Conservation (phyloP, 2,797 vertebrate species). For the Arnoldichthys spilopterus region DNA sequence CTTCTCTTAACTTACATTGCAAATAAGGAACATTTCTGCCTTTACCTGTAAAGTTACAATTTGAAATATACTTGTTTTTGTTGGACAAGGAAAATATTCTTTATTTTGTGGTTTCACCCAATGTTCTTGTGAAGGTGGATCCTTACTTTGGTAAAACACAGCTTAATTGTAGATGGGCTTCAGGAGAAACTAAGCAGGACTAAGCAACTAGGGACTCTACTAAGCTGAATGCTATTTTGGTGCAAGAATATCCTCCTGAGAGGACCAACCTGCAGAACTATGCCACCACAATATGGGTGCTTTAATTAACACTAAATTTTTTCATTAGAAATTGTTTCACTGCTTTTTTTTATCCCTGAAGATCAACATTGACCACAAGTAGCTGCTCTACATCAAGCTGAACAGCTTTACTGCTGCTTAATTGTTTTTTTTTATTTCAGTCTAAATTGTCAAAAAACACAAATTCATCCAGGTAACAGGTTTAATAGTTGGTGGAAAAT, state of each 20-base stretch:
- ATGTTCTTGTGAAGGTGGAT: background rate
- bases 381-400: too few species aligned
- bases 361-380: background rate
- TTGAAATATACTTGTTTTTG: too few species aligned
- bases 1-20: too few species aligned
- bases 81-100: too few species aligned
- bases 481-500: background rate
- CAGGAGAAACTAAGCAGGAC: conserved; percentile 61
- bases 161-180: conserved; percentile 68
- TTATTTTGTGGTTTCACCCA: background rate
- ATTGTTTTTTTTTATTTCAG: too few species aligned
- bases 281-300: conserved; percentile 17
- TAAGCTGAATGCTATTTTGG: conserved; percentile 44
- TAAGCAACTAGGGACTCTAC: conserved; percentile 29
- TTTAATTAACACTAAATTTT: conserved; percentile 26
- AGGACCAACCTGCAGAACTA: conserved; percentile 19
- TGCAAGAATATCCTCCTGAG: conserved; percentile 33
- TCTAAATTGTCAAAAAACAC: too few species aligned
- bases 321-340: background rate
- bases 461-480: too few species aligned
- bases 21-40: too few species aligned
- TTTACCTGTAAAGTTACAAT: too few species aligned
- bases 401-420: too few species aligned
- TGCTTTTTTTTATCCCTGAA: background rate
- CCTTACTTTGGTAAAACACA: conserved; percentile 70